Percentiles rank a stretch among this genome's conserved stretches.
Conservation (phyloP, 2,797 vertebrate genomes). For the Tamandua tetradactyla region DNA sequence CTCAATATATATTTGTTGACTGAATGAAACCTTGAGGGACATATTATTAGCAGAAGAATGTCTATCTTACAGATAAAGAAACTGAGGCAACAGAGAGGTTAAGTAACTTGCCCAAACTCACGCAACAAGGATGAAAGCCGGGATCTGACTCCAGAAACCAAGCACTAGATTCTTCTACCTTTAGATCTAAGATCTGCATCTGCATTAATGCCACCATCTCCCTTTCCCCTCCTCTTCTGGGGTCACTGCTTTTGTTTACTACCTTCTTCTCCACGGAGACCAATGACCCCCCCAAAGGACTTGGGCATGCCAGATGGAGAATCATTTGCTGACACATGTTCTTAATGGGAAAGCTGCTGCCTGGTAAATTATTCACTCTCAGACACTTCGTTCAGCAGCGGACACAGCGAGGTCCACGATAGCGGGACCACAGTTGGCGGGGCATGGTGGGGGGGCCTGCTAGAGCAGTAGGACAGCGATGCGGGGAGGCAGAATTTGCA, state of each 20-base stretch:
- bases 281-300: neutral
- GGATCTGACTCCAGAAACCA: neutral
- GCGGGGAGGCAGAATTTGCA: neutral
- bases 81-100: neutral
- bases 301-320: neutral
- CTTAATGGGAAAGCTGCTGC: constrained; percentile 50
- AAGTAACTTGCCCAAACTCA: neutral
- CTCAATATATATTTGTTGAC: neutral
- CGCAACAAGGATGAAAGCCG: neutral
- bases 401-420: neutral
- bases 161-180: neutral
- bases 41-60: neutral
- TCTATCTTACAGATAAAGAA: neutral
- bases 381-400: neutral
- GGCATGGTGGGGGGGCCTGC: neutral
- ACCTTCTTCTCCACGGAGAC: neutral
- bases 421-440: neutral
- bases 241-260: constrained; percentile 9
- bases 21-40: neutral
- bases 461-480: neutral
- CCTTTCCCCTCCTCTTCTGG: neutral
- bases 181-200: neutral
- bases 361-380: constrained; percentile 44
- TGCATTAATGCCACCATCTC: neutral
- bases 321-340: constrained; percentile 31